Evolutionary conservation across 2,888 invertebrate genomes (phyloP), one percentile per base, ranked within the genome.

Genomic region (Pterostichus niger): DNA sequence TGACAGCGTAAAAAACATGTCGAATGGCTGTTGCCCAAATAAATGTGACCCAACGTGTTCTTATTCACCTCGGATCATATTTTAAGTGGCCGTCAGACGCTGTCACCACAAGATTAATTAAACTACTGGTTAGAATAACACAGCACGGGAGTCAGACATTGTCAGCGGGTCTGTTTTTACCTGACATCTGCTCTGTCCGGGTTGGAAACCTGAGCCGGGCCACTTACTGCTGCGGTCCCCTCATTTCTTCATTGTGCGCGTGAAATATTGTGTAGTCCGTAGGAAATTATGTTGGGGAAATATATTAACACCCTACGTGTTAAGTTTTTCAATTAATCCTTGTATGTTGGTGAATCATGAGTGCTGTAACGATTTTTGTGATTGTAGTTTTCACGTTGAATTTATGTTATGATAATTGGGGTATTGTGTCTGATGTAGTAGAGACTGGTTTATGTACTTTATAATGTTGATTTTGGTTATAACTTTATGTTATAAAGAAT

Each of bases 91-190:
- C 77, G 83, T 83, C 83, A 83, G 61, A 59, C 24, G 75, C 82
- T 82, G 82, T 77, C 76, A 64, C 61, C 83, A 83, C 64, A 77
- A 83, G 83, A 83, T 83, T 83, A 83, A 83, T 83, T 83, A 77
- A 77, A 76, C 76, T 64, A 54, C 64, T 83, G 83, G 76, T 77
- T 83, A 77, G 77, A 83, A 77, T 83, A 83, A 83, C 83, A 83
- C 54, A 46, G 52, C 44, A 81, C 77, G 59, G 77, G 56, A 77
- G 59, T 79, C 46, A n/a, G 61, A 64, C 83, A 83, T 83, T 83
- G 83, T 83, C 83, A 77, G 71, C 83, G 83, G 35, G 35, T 15
- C 68, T 76, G 83, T 77, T 77, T 75, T 68, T 83, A 83, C 83
- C 83, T 83, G 83, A 83, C 83, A 83, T 83, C 83, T 83, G 83